Evolutionary conservation across 2,888 invertebrate genomes (phyloP).

Genomic region (Acanthacorydalis orientalis): DNA sequence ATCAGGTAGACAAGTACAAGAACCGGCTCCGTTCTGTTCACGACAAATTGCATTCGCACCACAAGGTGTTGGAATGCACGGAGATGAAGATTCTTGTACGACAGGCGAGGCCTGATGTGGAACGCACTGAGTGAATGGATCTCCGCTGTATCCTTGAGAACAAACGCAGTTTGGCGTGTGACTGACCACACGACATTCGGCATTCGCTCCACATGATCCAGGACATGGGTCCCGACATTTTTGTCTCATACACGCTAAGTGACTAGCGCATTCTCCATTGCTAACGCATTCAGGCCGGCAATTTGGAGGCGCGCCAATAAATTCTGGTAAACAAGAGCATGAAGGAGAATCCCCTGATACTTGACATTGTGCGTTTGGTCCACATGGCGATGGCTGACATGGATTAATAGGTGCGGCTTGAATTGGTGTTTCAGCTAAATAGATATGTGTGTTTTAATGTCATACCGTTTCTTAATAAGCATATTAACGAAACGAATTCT

Average conservation of each 20-base stretch:
- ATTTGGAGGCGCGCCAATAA: constrained; percentile 47
- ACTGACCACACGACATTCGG: constrained; percentile 55
- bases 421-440: constrained; percentile 9
- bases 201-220: constrained; percentile 48
- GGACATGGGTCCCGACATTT: constrained; percentile 56
- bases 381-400: constrained; percentile 53
- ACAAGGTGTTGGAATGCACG: constrained; percentile 49
- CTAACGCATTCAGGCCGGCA: constrained; percentile 50
- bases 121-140: constrained; percentile 50
- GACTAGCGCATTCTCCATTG: constrained; percentile 47
- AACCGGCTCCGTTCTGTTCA: constrained; percentile 45
- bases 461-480: constrained; percentile 13
- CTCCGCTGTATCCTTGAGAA: constrained; percentile 42
- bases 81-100: constrained; percentile 35
- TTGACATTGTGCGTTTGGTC: constrained; percentile 47
- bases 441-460: constrained; percentile 14
- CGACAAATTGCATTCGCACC: constrained; percentile 50
- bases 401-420: constrained; percentile 27
- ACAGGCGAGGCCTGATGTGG: constrained; percentile 29
- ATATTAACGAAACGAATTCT: constrained; percentile 17
- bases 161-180: constrained; percentile 53
- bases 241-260: constrained; percentile 47
- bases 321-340: constrained; percentile 46
- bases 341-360: constrained; percentile 32
- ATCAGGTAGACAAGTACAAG: constrained; percentile 50